These are phyloP conservation scores for cat (Felis catus) DNA, from an alignment of 2,113 vertebrate species.

Conservation along the genomic window DNA sequence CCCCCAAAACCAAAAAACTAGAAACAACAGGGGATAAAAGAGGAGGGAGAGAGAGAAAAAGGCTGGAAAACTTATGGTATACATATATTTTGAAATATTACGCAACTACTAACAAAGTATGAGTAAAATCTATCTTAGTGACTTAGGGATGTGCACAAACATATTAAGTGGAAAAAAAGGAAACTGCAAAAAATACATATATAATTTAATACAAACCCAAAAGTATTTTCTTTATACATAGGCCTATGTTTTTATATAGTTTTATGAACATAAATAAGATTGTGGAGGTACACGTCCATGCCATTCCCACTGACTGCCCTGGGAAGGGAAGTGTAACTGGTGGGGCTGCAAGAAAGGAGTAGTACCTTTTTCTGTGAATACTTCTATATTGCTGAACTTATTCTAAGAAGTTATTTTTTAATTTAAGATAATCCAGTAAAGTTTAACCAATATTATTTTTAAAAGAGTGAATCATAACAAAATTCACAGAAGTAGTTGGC, in stretches of 20 bases:
- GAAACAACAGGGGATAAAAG: background rate
- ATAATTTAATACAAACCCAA: background rate
- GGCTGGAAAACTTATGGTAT: background rate
- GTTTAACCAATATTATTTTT: background rate
- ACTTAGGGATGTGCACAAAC: background rate
- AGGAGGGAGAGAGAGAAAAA: background rate
- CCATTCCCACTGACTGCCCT: background rate
- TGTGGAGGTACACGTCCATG: background rate
- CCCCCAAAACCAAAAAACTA: background rate
- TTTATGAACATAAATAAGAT: constrained; percentile 1
- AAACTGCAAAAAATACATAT: background rate
- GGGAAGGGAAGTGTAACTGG: background rate
- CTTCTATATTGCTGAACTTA: background rate
- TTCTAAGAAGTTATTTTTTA: background rate
- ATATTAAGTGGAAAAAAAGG: background rate
- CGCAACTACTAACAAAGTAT: background rate
- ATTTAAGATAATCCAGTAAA: background rate
- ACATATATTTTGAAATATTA: background rate
- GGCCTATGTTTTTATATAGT: background rate
- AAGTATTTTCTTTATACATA: background rate
- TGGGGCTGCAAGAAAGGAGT: background rate
- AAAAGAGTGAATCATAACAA: background rate
- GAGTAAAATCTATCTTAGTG: constrained; percentile 13
- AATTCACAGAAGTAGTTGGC: background rate
- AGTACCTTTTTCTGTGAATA: background rate